Evolutionary conservation across 2,113 vertebrate genomes (phyloP), one percentile per base, ranked within the genome.

Genomic region (Canis aureus): DNA sequence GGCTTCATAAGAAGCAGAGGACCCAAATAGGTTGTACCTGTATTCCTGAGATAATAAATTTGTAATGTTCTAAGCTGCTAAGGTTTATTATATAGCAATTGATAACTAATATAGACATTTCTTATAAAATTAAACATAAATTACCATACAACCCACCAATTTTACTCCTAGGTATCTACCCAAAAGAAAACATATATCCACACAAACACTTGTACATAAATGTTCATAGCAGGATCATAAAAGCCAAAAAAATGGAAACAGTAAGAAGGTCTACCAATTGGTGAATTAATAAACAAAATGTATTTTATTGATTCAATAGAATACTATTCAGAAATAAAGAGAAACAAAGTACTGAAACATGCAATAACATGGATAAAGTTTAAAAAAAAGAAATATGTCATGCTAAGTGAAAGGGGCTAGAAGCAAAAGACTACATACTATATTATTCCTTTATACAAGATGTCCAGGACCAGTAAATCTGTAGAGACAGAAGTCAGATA

Each of bases 101-200:
- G 59, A 67, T 84, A 96, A 94, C 23, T n/a, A 88, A 94, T 80
- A 57, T 2, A 97, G n/a, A 85, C 2, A 13, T 71, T 89, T 93
- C 90, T 64, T 91, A 85, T 23, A 90, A 93, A 96, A 74, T 87
- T 43, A 95, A 93, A 95, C 25, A 79, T n/a, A 79, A 64, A 88
- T 66, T 84, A 82, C 32, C 64, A 29, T 38, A 91, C 5, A 88
- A 67, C n/a, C 49, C 19, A 89, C 20, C 2, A 81, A 49, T 35
- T 92, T 27, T n/a, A 89, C 38, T 93, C 25, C 27, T 80, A 60
- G 35, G 15, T 73, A 82, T 38, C 32, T 60, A 59, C 25, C n/a
- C 74, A 81, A 88, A 96, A 93, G 32, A 97, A 94, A 90, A 94
- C 57, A 8, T 94, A 62, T 53, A 16, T 79, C 57, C 8, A 81